Percentiles rank a stretch among this genome's conserved stretches.
Evolutionary conservation across 1,140 invertebrate genomes (phyloP).

Genomic region (Pantala flavescens): DNA sequence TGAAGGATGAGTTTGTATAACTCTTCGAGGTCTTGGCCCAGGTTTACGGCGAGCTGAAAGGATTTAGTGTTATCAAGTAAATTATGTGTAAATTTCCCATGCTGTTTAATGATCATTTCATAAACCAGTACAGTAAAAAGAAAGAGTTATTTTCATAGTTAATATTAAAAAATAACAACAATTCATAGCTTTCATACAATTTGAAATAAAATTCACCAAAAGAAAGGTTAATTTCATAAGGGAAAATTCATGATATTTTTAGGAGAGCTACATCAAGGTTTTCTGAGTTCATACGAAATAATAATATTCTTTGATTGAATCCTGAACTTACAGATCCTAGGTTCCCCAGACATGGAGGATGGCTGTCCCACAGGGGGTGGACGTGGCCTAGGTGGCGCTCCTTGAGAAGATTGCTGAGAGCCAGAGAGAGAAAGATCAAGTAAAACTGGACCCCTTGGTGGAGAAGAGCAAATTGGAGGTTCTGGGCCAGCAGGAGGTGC

Average conservation of each 20-base stretch:
- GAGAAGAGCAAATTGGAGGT: not conserved
- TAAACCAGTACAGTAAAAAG: too few relatives aligned
- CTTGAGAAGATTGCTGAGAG: not conserved
- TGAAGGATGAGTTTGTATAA: conserved; percentile 41
- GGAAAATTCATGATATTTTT: too few relatives aligned
- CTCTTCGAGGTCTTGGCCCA: conserved; percentile 56
- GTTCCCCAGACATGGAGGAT: not conserved
- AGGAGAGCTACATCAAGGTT: too few relatives aligned
- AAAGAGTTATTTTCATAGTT: too few relatives aligned
- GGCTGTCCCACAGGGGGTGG: conserved; percentile 10
- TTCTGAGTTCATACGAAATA: too few relatives aligned
- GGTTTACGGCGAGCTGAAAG: conserved; percentile 54
- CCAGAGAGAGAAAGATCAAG: not conserved
- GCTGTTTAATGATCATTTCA: too few relatives aligned
- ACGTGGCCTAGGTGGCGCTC: conserved; percentile 26
- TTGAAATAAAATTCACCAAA: too few relatives aligned
- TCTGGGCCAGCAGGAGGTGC: conserved; percentile 32
- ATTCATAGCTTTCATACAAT: too few relatives aligned
- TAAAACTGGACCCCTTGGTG: not conserved
- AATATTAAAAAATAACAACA: too few relatives aligned
- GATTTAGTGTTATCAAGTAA: not conserved
- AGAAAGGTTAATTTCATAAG: too few relatives aligned
- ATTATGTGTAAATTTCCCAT: too few relatives aligned
- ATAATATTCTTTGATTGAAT: too few relatives aligned
- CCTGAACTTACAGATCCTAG: not conserved